Base-by-base conservation (phyloP, 2,888 invertebrate species). In the Ophraella communa region DNA sequence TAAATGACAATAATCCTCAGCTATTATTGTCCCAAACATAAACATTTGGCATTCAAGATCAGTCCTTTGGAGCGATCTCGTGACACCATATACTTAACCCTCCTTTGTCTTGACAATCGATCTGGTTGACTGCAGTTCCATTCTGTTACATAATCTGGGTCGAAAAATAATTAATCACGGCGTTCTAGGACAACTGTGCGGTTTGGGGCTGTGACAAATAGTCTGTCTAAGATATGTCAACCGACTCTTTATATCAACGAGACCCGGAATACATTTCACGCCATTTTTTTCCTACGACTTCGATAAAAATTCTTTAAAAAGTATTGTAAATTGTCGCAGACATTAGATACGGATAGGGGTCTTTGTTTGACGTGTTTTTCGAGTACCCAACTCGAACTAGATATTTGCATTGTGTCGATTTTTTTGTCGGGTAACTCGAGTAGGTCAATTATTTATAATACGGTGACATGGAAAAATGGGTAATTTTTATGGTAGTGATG, bases 201-300 rank as follows among this genome's bases (percentile, higher is more conserved):
- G 79, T 77, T 77, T 75, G 71, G 68, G 72, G 66, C 78, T 75
- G 73, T 80, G 80, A 80, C 80, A 79, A 79, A 79, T 80, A 77
- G 79, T 79, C 70, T 78, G 77, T 79, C 78, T 75, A 73, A 71
- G 73, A 79, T 77, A 76, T 79, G 80, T 79, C 79, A 79, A 78
- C 77, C 76, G 53, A 72, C 73, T 73, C 76, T 79, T 78, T 76
- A 75, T 57, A 62, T 68, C 68, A 56, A 67, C 68, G 63, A 64
- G 71, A 73, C 73, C 74, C 71, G 72, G 77, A 74, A 77, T 78
- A 76, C 58, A 74, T 76, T 75, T 75, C 72, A 72, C 71, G 70
- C 75, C 69, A 69, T 76, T 76, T 71, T 76, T 76, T 75, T 72
- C n/a, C n/a, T n/a, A n/a, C 73, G 17, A 54, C 35, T 17, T 42